Conservation (phyloP, 2,113 vertebrate species). For the Calyptommatus sinebrachiatus region DNA sequence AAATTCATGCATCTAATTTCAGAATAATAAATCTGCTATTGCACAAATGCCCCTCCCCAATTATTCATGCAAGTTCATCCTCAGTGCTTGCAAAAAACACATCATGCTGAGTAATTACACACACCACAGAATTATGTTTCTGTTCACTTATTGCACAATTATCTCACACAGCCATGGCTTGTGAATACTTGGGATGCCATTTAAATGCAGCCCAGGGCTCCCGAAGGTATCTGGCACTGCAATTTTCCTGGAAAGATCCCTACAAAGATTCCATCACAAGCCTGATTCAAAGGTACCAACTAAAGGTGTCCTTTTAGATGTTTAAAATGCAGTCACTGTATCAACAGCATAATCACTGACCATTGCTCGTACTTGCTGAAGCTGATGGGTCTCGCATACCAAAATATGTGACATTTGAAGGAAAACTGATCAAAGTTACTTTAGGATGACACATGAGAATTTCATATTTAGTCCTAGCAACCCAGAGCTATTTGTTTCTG, state of each 20-base stretch:
- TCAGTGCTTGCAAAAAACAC: slow-evolving; percentile 1
- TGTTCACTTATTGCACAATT: slow-evolving; percentile 1
- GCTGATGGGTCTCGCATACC: not conserved
- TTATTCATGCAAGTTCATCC: not conserved
- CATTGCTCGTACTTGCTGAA: not conserved
- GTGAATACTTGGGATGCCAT: slow-evolving; percentile 12
- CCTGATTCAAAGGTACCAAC: not conserved
- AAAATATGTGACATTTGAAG: not conserved
- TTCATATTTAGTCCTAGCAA: not conserved
- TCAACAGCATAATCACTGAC: not conserved
- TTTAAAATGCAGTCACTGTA: not conserved
- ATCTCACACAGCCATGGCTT: slow-evolving; percentile 3
- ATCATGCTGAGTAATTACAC: slow-evolving; percentile 23
- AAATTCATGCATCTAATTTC: not conserved
- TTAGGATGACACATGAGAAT: not conserved
- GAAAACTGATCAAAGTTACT: not conserved
- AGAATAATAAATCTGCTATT: slow-evolving; percentile 14
- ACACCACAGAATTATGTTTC: slow-evolving; percentile 17
- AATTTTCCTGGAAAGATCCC: not conserved
- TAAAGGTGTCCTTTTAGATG: not conserved
- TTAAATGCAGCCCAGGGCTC: slow-evolving; percentile 11
- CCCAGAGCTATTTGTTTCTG: not conserved
- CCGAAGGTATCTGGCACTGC: slow-evolving; percentile 4
- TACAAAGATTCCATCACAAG: not conserved
- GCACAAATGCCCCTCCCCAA: not conserved